Percentiles rank a stretch among this genome's conserved stretches.
phyloP scores from a whole-genome alignment of 1,140 invertebrate species.

The Drosophila mauritiana region DNA sequence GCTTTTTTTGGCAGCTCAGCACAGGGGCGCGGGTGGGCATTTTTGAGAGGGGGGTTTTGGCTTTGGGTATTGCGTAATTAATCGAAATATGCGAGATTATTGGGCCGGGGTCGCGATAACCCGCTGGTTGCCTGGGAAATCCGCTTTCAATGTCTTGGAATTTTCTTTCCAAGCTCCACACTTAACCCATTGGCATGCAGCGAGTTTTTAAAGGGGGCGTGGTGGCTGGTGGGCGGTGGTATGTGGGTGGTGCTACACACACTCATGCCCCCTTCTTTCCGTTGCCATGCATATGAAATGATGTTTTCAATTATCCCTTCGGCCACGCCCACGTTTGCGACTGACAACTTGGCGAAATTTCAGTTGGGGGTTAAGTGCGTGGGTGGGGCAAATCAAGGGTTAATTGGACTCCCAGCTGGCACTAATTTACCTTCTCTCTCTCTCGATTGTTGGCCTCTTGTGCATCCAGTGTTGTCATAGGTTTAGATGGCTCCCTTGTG shows the following conservation, averaged over 20 bases:
- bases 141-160: slow-evolving; percentile 54
- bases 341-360: slow-evolving; percentile 58
- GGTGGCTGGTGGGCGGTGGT: background rate
- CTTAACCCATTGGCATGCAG: slow-evolving; percentile 45
- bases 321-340: slow-evolving; percentile 58
- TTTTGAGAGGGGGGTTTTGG: background rate
- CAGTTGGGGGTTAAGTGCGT: slow-evolving; percentile 1
- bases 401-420: slow-evolving; percentile 55
- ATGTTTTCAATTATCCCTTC: slow-evolving; percentile 73
- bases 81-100: slow-evolving; percentile 64
- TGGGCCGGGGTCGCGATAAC: slow-evolving; percentile 18
- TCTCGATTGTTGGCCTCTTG: background rate
- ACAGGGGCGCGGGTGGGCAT: background rate
- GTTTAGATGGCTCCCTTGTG: too few species aligned
- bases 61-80: slow-evolving; percentile 51
- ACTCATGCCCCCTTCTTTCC: slow-evolving; percentile 36
- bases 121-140: slow-evolving; percentile 50
- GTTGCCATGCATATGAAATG: slow-evolving; percentile 67
- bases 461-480: too few species aligned
- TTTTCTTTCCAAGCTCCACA: slow-evolving; percentile 52
- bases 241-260: slow-evolving; percentile 20
- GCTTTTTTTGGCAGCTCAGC: slow-evolving; percentile 32
- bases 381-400: slow-evolving; percentile 23
- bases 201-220: background rate
- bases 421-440: slow-evolving; percentile 22